phyloP scores from a whole-genome alignment of 92 coral and sea anemone species.

The Epizoanthus illoricatus region DNA sequence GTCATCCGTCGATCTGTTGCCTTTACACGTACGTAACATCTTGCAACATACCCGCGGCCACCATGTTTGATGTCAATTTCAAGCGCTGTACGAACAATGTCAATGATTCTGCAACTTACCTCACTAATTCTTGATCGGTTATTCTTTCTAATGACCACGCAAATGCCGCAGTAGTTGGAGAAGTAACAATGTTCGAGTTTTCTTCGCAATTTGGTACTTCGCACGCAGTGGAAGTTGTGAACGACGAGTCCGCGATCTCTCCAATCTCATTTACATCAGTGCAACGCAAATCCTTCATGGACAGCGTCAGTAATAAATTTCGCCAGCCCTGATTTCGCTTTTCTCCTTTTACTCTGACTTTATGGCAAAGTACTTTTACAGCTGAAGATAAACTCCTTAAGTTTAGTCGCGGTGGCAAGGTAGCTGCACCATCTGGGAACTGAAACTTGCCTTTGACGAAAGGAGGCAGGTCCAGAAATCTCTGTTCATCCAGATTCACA shows the following conservation, averaged over 20 bases:
- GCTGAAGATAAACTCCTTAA: slow-evolving; percentile 72
- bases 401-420: slow-evolving; percentile 77
- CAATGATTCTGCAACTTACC: slow-evolving; percentile 46
- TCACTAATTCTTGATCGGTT: slow-evolving; percentile 80
- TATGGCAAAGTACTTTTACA: slow-evolving; percentile 71
- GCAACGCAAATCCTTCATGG: slow-evolving; percentile 7
- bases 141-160: slow-evolving; percentile 77
- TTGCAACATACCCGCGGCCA: background rate
- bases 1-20: too few relatives aligned
- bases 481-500: slow-evolving; percentile 59
- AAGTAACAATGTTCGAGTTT: slow-evolving; percentile 2
- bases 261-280: slow-evolving; percentile 11
- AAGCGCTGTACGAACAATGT: background rate
- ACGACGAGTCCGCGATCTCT: background rate
- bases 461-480: slow-evolving; percentile 70
- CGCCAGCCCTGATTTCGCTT: slow-evolving; percentile 47
- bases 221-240: background rate
- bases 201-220: background rate
- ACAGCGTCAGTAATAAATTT: slow-evolving; percentile 27
- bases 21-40: background rate
- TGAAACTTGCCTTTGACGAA: slow-evolving; percentile 59
- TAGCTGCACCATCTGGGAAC: slow-evolving; percentile 72
- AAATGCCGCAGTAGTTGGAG: slow-evolving; percentile 56
- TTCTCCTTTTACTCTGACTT: slow-evolving; percentile 67
- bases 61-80: background rate